Percentiles rank a stretch among this genome's conserved stretches.
Evolutionary conservation across 2,113 vertebrate genomes (phyloP).

Genomic region (Pantherophis guttatus): DNA sequence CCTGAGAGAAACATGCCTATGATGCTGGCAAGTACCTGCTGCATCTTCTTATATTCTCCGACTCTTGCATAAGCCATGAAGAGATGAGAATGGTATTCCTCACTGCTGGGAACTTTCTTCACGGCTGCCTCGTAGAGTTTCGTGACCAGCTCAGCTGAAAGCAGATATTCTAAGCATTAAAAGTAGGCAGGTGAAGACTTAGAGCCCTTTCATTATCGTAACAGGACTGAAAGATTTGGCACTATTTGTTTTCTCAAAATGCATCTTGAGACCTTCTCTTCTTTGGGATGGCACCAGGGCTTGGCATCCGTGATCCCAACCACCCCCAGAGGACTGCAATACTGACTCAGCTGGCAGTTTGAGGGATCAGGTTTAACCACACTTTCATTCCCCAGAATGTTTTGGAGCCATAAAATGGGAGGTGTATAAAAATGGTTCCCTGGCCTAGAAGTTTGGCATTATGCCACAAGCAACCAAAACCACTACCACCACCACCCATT

Average conservation of each 20-base stretch:
- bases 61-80: conserved; percentile 99
- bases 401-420: background rate
- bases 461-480: background rate
- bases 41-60: conserved; percentile 99
- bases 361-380: background rate
- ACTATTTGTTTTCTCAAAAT: background rate
- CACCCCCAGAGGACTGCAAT: background rate
- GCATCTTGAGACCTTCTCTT: fast-evolving
- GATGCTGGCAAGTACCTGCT: conserved; percentile 77
- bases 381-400: background rate
- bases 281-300: background rate
- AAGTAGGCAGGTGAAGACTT: background rate
- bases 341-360: background rate
- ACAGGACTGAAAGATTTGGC: background rate
- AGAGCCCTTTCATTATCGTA: background rate
- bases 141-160: conserved; percentile 91
- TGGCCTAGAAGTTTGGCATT: background rate
- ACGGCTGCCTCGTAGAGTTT: conserved; percentile 97
- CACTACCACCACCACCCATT: too few species aligned
- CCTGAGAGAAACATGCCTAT: background rate
- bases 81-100: conserved; percentile 98
- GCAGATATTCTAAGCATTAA: conserved; percentile 22
- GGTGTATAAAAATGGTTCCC: background rate
- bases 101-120: conserved; percentile 94
- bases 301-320: background rate